These are phyloP conservation scores for Diacarnus erythraeanus DNA, from an alignment of 37 sponge, comb jelly and placozoan species.

Conservation along the genomic window DNA sequence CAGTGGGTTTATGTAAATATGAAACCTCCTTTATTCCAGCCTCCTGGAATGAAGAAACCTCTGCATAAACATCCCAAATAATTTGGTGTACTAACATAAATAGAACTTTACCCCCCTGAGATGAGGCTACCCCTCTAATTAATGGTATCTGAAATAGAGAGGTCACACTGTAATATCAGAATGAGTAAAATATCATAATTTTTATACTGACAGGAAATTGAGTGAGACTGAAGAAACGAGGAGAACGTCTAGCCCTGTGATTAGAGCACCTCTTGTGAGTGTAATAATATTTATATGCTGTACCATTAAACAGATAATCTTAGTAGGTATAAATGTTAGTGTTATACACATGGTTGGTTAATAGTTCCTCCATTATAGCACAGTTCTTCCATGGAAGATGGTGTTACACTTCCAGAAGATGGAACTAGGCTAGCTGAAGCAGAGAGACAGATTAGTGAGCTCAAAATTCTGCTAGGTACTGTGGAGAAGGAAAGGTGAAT, in stretches of 20 bases:
- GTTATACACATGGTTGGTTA: too few species aligned
- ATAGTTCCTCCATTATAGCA: too few species aligned
- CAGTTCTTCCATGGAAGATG: too few species aligned
- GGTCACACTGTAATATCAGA: too few species aligned
- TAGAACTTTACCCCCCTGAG: not conserved
- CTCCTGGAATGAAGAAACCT: too few species aligned
- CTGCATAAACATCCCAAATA: not conserved
- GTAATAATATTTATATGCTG: too few species aligned
- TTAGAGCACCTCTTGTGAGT: not conserved
- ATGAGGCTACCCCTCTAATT: not conserved
- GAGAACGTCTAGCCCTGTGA: not conserved
- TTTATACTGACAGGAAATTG: slow-evolving; percentile 11
- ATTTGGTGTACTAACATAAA: not conserved
- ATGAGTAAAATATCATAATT: not conserved
- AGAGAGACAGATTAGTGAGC: slow-evolving; percentile 15
- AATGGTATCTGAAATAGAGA: not conserved
- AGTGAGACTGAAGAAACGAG: slow-evolving; percentile 15
- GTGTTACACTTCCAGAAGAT: too few species aligned
- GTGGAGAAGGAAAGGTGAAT: slow-evolving; percentile 45
- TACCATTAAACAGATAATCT: too few species aligned
- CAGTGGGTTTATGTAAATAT: not conserved
- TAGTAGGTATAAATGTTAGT: too few species aligned
- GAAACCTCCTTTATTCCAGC: not conserved
- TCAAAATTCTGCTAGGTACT: slow-evolving; percentile 1
- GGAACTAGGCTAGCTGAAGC: slow-evolving; percentile 16